Conservation (phyloP, 2,113 vertebrate genomes). For the Leptodactylus fuscus region DNA sequence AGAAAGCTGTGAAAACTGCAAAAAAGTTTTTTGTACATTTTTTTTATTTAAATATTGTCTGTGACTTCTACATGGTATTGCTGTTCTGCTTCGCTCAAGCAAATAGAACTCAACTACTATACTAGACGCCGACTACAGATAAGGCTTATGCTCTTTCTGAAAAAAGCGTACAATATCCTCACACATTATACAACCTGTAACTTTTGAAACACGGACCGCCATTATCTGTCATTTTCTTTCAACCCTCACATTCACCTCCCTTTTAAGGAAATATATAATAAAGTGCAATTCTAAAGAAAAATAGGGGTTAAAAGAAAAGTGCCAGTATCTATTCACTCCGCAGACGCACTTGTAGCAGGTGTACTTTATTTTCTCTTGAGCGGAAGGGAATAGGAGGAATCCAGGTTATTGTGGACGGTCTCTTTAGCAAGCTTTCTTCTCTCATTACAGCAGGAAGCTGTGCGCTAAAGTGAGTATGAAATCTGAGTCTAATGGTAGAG, state of each 20-base stretch:
- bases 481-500: not conserved
- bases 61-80: too few relatives aligned
- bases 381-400: not conserved
- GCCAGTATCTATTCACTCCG: not conserved
- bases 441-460: not conserved
- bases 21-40: too few relatives aligned
- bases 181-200: not conserved
- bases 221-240: not conserved
- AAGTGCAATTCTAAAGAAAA: not conserved
- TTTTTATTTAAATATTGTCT: too few relatives aligned
- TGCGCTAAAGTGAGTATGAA: not conserved
- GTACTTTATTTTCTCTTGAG: not conserved
- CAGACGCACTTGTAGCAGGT: not conserved
- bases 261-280: not conserved
- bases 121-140: too few relatives aligned
- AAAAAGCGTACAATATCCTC: not conserved
- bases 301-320: not conserved
- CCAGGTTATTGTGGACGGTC: not conserved
- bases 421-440: not conserved
- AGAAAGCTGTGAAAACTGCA: too few relatives aligned
- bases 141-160: not conserved
- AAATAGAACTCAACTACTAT: too few relatives aligned
- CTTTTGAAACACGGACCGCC: not conserved
- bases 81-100: too few relatives aligned
- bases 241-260: not conserved